These are phyloP conservation scores for Eupithecia vulgata DNA, from an alignment of 2,888 invertebrate genomes.

Conservation along the genomic window DNA sequence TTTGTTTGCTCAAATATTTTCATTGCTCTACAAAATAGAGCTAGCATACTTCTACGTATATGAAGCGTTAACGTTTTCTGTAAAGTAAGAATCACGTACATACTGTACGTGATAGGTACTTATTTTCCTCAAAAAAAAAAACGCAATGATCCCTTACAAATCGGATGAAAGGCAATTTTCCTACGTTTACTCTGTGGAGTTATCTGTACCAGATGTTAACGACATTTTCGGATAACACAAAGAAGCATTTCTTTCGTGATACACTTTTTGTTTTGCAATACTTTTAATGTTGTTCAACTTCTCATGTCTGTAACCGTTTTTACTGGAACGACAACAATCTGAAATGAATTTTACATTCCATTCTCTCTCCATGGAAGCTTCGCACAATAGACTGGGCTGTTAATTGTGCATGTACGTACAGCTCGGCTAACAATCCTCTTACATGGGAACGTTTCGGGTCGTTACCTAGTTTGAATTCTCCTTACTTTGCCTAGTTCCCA, in stretches of 20 bases:
- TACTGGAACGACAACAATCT: slow-evolving; percentile 4
- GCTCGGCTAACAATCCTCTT: slow-evolving; percentile 49
- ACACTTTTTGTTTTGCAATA: slow-evolving; percentile 3
- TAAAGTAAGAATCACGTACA: no score
- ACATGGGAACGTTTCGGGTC: slow-evolving; percentile 44
- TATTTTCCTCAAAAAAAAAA: background rate
- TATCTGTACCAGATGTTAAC: slow-evolving; percentile 40
- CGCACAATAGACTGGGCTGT: slow-evolving; percentile 22
- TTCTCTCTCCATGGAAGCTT: slow-evolving; percentile 2
- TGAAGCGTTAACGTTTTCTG: slow-evolving; percentile 11
- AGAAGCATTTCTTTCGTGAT: slow-evolving; percentile 16
- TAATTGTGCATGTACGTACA: slow-evolving; percentile 50
- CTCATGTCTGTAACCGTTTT: background rate
- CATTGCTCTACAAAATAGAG: slow-evolving; percentile 7
- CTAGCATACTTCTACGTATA: slow-evolving; percentile 19
- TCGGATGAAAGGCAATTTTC: slow-evolving; percentile 38
- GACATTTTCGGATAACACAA: slow-evolving; percentile 28
- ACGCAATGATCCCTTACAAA: slow-evolving; percentile 33
- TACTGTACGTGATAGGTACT: background rate
- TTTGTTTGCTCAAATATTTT: slow-evolving; percentile 24
- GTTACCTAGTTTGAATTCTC: slow-evolving; percentile 54
- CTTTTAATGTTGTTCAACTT: slow-evolving; percentile 8
- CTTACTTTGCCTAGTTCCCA: slow-evolving; percentile 20
- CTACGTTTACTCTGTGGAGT: slow-evolving; percentile 34
- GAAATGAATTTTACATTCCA: slow-evolving; percentile 11